Percentiles rank a stretch among this genome's conserved stretches.
Evolutionary conservation across 2,113 vertebrate genomes (phyloP).

Genomic region (Corythaeola cristata): DNA sequence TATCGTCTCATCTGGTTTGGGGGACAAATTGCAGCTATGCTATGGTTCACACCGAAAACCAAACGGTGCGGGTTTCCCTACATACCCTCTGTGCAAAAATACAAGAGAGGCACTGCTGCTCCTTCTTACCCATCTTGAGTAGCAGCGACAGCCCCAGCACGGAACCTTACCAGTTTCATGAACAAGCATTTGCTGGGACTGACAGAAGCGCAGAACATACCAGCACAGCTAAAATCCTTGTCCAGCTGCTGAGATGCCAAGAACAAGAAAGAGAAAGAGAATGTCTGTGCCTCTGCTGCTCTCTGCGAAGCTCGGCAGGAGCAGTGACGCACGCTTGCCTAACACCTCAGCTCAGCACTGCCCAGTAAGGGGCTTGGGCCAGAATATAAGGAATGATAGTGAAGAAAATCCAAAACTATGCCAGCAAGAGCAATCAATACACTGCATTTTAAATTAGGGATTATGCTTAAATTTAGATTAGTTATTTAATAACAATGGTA

Average conservation of each 20-base stretch:
- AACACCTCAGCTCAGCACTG: neutral
- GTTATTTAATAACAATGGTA: neutral
- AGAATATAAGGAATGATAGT: neutral
- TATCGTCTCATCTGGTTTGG: fast-evolving
- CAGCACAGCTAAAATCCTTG: neutral
- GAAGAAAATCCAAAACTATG: neutral
- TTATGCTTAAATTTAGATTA: neutral
- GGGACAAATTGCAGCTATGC: neutral
- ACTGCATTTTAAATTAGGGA: neutral
- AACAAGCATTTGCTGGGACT: neutral
- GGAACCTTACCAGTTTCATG: neutral
- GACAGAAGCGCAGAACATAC: neutral
- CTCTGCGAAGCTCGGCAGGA: neutral
- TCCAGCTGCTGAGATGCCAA: neutral
- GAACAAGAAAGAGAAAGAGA: neutral
- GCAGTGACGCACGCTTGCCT: neutral
- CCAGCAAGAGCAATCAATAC: neutral
- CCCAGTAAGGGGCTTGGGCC: neutral
- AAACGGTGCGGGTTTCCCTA: neutral
- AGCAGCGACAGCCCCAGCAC: neutral
- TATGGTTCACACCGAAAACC: neutral
- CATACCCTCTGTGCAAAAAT: neutral
- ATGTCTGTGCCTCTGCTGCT: neutral
- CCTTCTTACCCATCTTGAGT: neutral
- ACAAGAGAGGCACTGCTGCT: neutral